A percentile compares a stretch with the other conserved stretches of the same genome.
Conservation (phyloP, 2,888 invertebrate species). For the Elysia crispata region DNA sequence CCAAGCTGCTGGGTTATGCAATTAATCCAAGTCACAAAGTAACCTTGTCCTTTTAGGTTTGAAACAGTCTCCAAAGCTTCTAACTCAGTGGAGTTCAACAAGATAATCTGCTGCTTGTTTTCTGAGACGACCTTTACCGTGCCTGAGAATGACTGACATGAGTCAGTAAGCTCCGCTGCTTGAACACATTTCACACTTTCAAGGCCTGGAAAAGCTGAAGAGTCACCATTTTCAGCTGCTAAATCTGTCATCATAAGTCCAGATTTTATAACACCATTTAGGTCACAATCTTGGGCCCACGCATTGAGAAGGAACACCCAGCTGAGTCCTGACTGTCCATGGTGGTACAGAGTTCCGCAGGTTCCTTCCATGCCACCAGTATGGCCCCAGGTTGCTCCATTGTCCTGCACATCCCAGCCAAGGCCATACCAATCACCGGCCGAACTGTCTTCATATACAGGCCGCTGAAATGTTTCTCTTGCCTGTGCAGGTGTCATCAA, state of each 20-base stretch:
- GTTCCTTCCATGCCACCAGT: constrained; percentile 74
- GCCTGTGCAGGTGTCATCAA: constrained; percentile 51
- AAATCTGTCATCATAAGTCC: constrained; percentile 44
- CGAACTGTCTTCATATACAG: constrained; percentile 54
- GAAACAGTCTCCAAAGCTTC: constrained; percentile 7
- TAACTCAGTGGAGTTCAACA: constrained; percentile 52
- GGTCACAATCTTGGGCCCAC: constrained; percentile 70
- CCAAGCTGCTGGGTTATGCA: constrained; percentile 32
- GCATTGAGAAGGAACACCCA: constrained; percentile 72
- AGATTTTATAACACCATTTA: constrained; percentile 69
- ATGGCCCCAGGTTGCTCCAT: constrained; percentile 69
- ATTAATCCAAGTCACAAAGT: constrained; percentile 53
- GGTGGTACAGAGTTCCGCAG: constrained; percentile 65
- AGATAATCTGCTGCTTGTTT: constrained; percentile 57
- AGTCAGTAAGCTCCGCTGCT: too few relatives aligned
- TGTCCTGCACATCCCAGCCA: constrained; percentile 70
- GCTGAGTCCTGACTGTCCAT: constrained; percentile 64
- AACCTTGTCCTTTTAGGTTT: constrained; percentile 52
- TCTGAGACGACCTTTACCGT: constrained; percentile 50
- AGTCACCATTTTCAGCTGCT: too few relatives aligned
- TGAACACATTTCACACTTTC: not conserved
- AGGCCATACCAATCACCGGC: constrained; percentile 71
- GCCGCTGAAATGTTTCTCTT: constrained; percentile 59
- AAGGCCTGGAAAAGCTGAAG: not conserved
- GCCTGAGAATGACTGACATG: not conserved